phyloP scores from a whole-genome alignment of 2,888 invertebrate genomes.

The Scaptomyza tumidula region DNA sequence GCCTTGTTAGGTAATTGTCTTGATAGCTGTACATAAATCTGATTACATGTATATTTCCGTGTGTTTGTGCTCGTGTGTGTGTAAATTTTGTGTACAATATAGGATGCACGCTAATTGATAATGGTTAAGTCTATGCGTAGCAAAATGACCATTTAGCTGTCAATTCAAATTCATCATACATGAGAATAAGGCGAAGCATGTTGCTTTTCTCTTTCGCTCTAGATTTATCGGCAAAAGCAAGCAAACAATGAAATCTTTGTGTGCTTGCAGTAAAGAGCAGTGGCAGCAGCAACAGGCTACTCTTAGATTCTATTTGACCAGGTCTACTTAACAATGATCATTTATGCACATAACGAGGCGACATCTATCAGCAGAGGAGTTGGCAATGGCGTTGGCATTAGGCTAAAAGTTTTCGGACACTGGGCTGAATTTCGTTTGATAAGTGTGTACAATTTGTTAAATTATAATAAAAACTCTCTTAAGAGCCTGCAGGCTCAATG shows the following conservation, averaged over 20 bases:
- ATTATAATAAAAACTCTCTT: constrained; percentile 50
- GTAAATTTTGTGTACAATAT: constrained; percentile 9
- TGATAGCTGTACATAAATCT: constrained; percentile 74
- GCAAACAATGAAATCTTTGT: constrained; percentile 56
- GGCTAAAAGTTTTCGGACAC: constrained; percentile 14
- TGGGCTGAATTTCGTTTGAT: constrained; percentile 45
- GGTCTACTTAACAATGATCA: constrained; percentile 44
- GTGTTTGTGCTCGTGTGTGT: constrained; percentile 5
- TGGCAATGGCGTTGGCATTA: background rate
- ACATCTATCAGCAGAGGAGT: constrained; percentile 51
- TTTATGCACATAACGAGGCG: constrained; percentile 69
- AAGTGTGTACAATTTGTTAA: constrained; percentile 63
- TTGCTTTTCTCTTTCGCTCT: constrained; percentile 5
- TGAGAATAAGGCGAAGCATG: constrained; percentile 11
- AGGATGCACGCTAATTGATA: constrained; percentile 70
- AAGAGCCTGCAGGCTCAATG: constrained; percentile 29
- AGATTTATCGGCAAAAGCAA: constrained; percentile 64
- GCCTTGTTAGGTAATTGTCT: constrained; percentile 63
- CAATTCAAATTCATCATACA: constrained; percentile 71
- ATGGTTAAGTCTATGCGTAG: constrained; percentile 35
- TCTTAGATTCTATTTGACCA: constrained; percentile 14
- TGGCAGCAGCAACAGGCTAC: constrained; percentile 49
- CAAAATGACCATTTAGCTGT: constrained; percentile 51
- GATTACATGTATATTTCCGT: constrained; percentile 28
- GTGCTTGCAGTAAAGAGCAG: background rate